Evolutionary conservation across 2,797 vertebrate genomes (phyloP).

Genomic region (Pteronotus mesoamericanus): DNA sequence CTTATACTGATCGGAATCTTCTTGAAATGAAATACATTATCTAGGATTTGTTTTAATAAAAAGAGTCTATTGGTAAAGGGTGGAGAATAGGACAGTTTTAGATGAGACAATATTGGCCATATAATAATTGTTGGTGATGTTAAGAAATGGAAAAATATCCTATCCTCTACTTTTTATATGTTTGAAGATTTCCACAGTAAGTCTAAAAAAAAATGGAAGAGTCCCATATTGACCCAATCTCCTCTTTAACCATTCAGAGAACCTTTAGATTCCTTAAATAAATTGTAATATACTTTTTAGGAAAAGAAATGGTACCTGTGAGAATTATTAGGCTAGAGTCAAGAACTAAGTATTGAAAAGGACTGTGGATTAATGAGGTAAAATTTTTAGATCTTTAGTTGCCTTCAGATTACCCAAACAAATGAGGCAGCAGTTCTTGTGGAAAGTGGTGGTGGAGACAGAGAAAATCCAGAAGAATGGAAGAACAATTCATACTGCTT

Average conservation of each 20-base stretch:
- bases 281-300: constrained; percentile 10
- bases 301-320: not conserved
- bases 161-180: not conserved
- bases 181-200: constrained; percentile 6
- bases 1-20: not conserved
- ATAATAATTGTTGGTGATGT: not conserved
- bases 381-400: not conserved
- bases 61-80: not conserved
- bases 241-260: not conserved
- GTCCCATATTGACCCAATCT: not conserved
- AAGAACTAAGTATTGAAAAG: not conserved
- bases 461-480: not conserved
- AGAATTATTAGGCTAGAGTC: not conserved
- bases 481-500: not conserved
- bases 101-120: not conserved
- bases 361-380: not conserved
- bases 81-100: not conserved
- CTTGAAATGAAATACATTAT: not conserved
- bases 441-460: not conserved
- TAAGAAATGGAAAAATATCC: not conserved
- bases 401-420: constrained; percentile 3
- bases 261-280: not conserved
- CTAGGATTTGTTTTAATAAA: not conserved
- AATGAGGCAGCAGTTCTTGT: not conserved
- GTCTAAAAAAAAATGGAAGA: not conserved